phyloP scores from a whole-genome alignment of 2,888 invertebrate genomes.

The Pyrgus malvae region DNA sequence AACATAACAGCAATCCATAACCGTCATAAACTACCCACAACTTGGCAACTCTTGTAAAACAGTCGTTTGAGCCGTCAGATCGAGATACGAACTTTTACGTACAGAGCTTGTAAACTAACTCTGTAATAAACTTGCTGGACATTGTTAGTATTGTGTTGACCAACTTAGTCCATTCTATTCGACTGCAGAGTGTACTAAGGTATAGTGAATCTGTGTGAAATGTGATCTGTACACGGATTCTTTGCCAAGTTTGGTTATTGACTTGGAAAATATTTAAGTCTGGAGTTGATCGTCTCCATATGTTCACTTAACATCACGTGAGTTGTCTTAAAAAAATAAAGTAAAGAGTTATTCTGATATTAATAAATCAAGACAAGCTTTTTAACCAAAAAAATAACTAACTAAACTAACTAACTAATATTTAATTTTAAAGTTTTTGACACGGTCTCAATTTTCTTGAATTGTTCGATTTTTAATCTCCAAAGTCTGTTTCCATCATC shows the following conservation, averaged over 20 bases:
- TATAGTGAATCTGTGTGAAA: not conserved
- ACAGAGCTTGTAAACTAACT: conserved; percentile 22
- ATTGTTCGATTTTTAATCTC: too few species aligned
- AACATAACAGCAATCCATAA: conserved; percentile 22
- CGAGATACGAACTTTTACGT: conserved; percentile 26
- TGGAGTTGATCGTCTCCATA: too few species aligned
- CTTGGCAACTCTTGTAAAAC: conserved; percentile 25
- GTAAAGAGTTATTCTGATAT: too few species aligned
- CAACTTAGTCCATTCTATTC: conserved; percentile 10
- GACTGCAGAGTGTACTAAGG: conserved; percentile 3
- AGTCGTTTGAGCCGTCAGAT: conserved; percentile 22
- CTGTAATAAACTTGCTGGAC: conserved; percentile 21
- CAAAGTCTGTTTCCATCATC: too few species aligned
- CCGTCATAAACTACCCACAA: conserved; percentile 8
- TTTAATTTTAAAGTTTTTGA: too few species aligned
- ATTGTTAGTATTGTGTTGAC: conserved; percentile 26
- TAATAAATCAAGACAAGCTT: too few species aligned
- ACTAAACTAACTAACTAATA: too few species aligned
- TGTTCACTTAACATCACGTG: too few species aligned
- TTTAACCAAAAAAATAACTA: too few species aligned
- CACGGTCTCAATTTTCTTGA: too few species aligned
- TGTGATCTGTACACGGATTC: not conserved
- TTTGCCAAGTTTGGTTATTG: not conserved
- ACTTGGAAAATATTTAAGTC: too few species aligned
- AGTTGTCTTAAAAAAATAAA: too few species aligned